A percentile compares a stretch with the other conserved stretches of the same genome.
These are phyloP conservation scores for Malthinus flaveolus DNA, from an alignment of 2,888 invertebrate genomes.

Conservation along the genomic window DNA sequence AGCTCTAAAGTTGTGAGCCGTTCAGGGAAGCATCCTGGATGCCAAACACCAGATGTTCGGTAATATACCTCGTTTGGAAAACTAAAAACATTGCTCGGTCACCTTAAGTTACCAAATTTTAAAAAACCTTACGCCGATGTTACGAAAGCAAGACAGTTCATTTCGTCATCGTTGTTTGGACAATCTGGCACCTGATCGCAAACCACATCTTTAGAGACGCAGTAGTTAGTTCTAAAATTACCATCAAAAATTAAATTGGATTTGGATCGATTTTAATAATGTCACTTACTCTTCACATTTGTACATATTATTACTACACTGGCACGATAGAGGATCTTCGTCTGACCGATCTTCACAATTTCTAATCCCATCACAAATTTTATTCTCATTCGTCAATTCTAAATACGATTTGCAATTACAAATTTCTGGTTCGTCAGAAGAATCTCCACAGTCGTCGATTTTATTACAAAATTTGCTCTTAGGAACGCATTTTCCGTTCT, in stretches of 20 bases:
- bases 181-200: slow-evolving; percentile 79
- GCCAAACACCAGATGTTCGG: slow-evolving; percentile 71
- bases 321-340: slow-evolving; percentile 68
- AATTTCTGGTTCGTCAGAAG: slow-evolving; percentile 69
- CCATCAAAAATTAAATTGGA: background rate
- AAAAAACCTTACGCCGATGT: background rate
- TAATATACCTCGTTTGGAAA: slow-evolving; percentile 66
- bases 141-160: slow-evolving; percentile 62
- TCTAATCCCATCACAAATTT: slow-evolving; percentile 75
- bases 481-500: slow-evolving; percentile 67
- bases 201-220: slow-evolving; percentile 73
- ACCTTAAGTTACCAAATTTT: slow-evolving; percentile 35
- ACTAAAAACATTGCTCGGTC: slow-evolving; percentile 51
- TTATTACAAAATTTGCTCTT: slow-evolving; percentile 73
- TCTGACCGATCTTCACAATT: slow-evolving; percentile 80
- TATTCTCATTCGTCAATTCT: slow-evolving; percentile 66
- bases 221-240: slow-evolving; percentile 55
- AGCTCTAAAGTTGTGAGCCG: slow-evolving; percentile 60
- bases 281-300: slow-evolving; percentile 57
- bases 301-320: slow-evolving; percentile 60
- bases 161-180: slow-evolving; percentile 74
- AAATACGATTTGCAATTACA: slow-evolving; percentile 71
- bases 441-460: slow-evolving; percentile 69
- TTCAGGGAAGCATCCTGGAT: slow-evolving; percentile 66
- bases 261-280: background rate